Percentiles rank a stretch among this genome's conserved stretches.
phyloP scores from a whole-genome alignment of 2,797 vertebrate genomes.

The Rhinella marina region DNA sequence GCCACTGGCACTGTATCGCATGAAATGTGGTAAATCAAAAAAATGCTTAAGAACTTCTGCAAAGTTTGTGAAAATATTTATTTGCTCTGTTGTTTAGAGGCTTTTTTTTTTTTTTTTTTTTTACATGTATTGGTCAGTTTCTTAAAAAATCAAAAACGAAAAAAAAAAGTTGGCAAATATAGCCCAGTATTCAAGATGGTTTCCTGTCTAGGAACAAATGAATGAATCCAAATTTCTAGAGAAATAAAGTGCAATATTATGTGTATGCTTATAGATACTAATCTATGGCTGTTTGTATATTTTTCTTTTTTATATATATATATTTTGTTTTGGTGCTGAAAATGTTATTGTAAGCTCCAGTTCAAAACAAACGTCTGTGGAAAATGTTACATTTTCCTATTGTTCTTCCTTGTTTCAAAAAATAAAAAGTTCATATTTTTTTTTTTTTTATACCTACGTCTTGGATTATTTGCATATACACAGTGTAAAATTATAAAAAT shows the following conservation, averaged over 20 bases:
- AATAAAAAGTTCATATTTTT: constrained; percentile 78
- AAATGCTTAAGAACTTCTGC: constrained; percentile 64
- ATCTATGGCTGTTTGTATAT: constrained; percentile 87
- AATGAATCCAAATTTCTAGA: constrained; percentile 87
- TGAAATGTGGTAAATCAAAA: constrained; percentile 64
- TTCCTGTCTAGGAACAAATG: constrained; percentile 81
- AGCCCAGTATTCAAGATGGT: constrained; percentile 88
- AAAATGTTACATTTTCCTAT: constrained; percentile 88
- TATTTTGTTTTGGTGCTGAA: constrained; percentile 87
- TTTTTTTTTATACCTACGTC: constrained; percentile 8
- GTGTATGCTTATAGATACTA: constrained; percentile 88
- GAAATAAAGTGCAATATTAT: constrained; percentile 99
- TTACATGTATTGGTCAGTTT: constrained; percentile 82
- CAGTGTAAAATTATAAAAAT: background rate
- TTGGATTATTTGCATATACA: background rate
- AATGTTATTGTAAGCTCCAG: constrained; percentile 89
- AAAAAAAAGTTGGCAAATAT: constrained; percentile 71
- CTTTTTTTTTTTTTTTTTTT: constrained; percentile 72
- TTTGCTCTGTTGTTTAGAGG: constrained; percentile 67
- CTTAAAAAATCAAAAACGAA: constrained; percentile 29
- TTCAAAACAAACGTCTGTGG: constrained; percentile 86
- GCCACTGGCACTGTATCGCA: constrained; percentile 69
- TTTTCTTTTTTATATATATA: constrained; percentile 65
- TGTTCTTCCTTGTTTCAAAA: constrained; percentile 85
- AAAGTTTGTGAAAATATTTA: constrained; percentile 69